Percentiles rank a stretch among this genome's conserved stretches.
These are phyloP conservation scores for Watsonalla binaria DNA, from an alignment of 2,888 invertebrate genomes.

Conservation along the genomic window DNA sequence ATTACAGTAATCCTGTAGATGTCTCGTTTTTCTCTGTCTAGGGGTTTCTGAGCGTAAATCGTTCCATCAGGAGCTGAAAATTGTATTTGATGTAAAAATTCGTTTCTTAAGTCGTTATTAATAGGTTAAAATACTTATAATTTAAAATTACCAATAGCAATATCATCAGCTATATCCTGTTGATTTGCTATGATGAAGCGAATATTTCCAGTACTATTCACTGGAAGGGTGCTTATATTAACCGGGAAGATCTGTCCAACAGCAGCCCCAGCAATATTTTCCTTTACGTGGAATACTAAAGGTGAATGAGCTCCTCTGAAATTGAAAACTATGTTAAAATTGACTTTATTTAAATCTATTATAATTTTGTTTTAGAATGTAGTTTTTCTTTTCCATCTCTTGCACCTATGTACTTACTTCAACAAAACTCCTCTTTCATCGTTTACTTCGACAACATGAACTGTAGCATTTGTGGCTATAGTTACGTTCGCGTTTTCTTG, in stretches of 20 bases:
- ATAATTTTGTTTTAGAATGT: constrained; percentile 2
- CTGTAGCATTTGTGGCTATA: constrained; percentile 89
- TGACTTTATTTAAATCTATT: constrained; percentile 6
- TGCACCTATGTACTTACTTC: constrained; percentile 56
- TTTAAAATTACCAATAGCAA: constrained; percentile 82
- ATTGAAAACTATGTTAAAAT: constrained; percentile 14
- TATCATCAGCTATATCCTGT: constrained; percentile 88
- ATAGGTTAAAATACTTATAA: not conserved
- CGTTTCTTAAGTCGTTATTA: not conserved
- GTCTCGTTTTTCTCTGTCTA: constrained; percentile 87
- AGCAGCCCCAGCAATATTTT: constrained; percentile 85
- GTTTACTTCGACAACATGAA: constrained; percentile 88
- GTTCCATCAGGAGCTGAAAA: constrained; percentile 82
- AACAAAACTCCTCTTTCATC: constrained; percentile 83
- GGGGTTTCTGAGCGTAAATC: constrained; percentile 85
- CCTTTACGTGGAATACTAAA: constrained; percentile 86
- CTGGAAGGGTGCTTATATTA: constrained; percentile 53
- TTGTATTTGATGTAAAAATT: not conserved
- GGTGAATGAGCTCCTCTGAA: constrained; percentile 84
- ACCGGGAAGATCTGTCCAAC: constrained; percentile 85
- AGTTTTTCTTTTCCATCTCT: not conserved
- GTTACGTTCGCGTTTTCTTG: constrained; percentile 80
- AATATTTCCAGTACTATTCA: constrained; percentile 69
- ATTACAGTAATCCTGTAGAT: constrained; percentile 88
- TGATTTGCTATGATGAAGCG: constrained; percentile 90